Conservation (phyloP, 2,797 vertebrate genomes). For the Novumbra hubbsi region DNA sequence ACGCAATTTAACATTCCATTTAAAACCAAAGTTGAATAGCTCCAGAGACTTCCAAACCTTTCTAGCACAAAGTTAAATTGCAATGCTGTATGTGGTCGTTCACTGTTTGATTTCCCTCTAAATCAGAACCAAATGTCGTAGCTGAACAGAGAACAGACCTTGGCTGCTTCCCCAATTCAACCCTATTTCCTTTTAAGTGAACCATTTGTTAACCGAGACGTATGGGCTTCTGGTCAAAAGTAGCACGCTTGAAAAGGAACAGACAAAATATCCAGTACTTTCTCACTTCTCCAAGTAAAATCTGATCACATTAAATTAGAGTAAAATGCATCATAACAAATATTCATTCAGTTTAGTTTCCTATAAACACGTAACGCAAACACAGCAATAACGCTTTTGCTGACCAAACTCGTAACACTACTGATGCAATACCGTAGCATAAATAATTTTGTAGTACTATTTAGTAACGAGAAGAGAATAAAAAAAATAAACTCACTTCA, state of each 20-base stretch:
- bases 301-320: neutral
- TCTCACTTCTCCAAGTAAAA: neutral
- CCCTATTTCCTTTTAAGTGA: neutral
- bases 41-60: constrained; percentile 16
- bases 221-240: neutral
- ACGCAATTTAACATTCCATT: constrained; percentile 17
- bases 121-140: constrained; percentile 58
- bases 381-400: neutral
- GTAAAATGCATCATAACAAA: neutral
- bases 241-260: neutral
- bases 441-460: neutral
- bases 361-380: neutral
- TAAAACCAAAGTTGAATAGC: constrained; percentile 25
- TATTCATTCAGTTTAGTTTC: too few species aligned
- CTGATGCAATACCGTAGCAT: neutral
- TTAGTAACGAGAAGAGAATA: neutral
- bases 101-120: constrained; percentile 44
- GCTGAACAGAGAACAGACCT: constrained; percentile 39
- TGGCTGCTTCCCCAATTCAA: neutral
- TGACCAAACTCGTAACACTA: neutral
- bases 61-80: constrained; percentile 35
- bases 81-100: constrained; percentile 35
- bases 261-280: neutral
- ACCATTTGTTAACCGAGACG: neutral
- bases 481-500: neutral